Evolutionary conservation across 2,113 vertebrate species (phyloP).

Genomic region (Cephalopholis sonnerati): DNA sequence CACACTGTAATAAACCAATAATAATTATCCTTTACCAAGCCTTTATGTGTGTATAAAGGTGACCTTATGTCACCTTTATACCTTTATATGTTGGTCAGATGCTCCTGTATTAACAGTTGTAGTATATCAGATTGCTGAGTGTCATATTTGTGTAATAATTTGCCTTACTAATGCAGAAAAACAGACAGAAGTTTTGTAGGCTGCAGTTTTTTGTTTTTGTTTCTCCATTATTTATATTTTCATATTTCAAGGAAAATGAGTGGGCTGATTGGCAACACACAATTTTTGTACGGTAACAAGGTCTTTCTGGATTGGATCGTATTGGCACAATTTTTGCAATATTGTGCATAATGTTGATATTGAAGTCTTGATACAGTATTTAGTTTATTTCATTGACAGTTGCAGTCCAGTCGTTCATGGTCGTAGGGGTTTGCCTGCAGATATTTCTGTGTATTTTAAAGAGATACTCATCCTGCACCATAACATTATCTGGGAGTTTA

Average conservation of each 20-base stretch:
- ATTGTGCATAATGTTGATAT: not conserved
- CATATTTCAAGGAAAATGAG: not conserved
- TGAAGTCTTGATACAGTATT: not conserved
- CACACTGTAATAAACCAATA: not conserved
- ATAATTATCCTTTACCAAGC: not conserved
- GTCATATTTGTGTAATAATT: not conserved
- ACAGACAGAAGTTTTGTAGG: not conserved
- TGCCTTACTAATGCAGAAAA: not conserved
- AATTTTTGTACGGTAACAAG: not conserved
- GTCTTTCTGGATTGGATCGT: not conserved
- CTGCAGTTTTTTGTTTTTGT: not conserved
- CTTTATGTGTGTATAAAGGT: not conserved
- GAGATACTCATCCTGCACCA: not conserved
- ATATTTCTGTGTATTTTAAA: not conserved
- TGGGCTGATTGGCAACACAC: not conserved
- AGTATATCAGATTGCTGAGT: not conserved
- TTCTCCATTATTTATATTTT: not conserved
- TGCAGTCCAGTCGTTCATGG: not conserved
- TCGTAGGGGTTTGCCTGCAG: constrained; percentile 1
- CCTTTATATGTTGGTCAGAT: not conserved
- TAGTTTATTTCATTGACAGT: not conserved
- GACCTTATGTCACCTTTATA: too few relatives aligned
- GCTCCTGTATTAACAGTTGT: not conserved
- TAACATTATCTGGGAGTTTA: not conserved
- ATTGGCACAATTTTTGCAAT: too few relatives aligned